These are phyloP conservation scores for Halichoerus grypus DNA, from an alignment of 2,113 vertebrate genomes.

Conservation along the genomic window DNA sequence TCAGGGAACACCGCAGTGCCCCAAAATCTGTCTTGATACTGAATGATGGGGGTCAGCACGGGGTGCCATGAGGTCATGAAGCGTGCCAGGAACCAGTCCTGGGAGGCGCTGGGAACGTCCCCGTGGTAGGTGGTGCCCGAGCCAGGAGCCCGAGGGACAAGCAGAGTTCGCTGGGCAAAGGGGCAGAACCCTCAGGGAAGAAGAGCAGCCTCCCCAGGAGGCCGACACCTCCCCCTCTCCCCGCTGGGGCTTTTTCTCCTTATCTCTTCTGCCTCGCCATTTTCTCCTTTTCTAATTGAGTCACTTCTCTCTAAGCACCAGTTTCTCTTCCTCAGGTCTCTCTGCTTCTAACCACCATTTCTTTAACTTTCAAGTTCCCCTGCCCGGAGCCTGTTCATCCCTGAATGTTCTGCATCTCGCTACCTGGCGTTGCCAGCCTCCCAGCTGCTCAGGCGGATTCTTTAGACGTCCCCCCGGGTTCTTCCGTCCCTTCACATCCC, in stretches of 20 bases:
- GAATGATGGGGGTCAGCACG: background rate
- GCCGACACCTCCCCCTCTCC: rapidly evolving
- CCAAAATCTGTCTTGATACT: background rate
- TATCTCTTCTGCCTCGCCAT: background rate
- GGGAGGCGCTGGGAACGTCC: background rate
- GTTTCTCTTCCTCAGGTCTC: background rate
- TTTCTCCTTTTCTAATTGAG: background rate
- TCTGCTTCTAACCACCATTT: background rate
- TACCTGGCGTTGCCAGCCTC: rapidly evolving
- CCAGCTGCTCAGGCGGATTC: rapidly evolving
- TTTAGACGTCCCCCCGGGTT: rapidly evolving
- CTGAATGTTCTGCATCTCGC: background rate
- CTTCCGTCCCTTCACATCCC: background rate
- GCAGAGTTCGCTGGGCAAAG: background rate
- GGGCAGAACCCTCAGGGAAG: background rate
- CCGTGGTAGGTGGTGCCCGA: background rate
- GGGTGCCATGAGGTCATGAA: background rate
- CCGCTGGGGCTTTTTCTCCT: background rate
- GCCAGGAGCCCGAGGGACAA: background rate
- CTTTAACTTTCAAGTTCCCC: background rate
- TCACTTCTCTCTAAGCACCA: background rate
- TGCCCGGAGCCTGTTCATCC: rapidly evolving
- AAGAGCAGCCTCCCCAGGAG: rapidly evolving
- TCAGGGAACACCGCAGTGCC: background rate
- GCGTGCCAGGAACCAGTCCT: background rate